Evolutionary conservation across 2,113 vertebrate species (phyloP).

Genomic region (Boleophthalmus pectinirostris): DNA sequence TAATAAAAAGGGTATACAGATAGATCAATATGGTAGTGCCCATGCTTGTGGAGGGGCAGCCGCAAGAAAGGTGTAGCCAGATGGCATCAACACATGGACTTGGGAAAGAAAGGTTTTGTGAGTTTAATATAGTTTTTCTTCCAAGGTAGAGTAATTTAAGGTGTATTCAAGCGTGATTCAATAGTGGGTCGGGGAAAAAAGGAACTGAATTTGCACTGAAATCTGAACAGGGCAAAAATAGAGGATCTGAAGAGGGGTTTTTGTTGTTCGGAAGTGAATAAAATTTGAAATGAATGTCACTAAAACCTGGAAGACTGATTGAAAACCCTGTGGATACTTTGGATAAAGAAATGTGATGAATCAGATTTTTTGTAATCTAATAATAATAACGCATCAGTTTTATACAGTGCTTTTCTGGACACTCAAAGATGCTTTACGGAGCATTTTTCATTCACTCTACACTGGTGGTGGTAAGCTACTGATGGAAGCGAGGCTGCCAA

Average conservation of each 20-base stretch:
- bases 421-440: no score
- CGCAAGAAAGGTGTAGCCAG: conserved; percentile 62
- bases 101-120: conserved; percentile 61
- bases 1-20: conserved; percentile 61
- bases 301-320: not conserved
- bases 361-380: no score
- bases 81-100: conserved; percentile 42
- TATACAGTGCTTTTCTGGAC: no score
- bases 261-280: conserved; percentile 2
- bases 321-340: not conserved
- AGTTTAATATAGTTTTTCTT: conserved; percentile 61
- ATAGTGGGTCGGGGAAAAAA: conserved; percentile 9
- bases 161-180: conserved; percentile 17
- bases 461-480: no score
- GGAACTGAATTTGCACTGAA: not conserved
- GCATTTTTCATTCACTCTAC: no score
- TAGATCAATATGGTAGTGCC: conserved; percentile 68
- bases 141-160: conserved; percentile 48
- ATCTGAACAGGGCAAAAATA: not conserved
- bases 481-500: no score
- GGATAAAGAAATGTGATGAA: no score
- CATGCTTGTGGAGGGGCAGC: conserved; percentile 52
- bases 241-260: not conserved
- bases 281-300: not conserved
- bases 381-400: no score